Evolutionary conservation across 2,113 vertebrate genomes (phyloP), one percentile per base, ranked within the genome.

Genomic region (Delphinus delphis): DNA sequence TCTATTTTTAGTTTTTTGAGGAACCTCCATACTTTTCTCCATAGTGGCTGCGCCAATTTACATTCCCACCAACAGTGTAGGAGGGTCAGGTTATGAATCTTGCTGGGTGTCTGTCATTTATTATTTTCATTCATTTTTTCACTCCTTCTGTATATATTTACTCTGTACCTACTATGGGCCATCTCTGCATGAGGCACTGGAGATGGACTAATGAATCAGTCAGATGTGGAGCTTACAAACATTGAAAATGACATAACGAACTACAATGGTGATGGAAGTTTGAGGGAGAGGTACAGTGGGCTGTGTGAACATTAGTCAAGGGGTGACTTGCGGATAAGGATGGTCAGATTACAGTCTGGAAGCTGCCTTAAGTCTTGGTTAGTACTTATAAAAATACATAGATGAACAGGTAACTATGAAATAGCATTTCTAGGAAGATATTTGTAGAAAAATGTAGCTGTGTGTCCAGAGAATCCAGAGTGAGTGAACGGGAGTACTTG

Each of bases 51-150:
- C 6, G 1, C 44, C 73, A 76, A 47, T 33, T 76, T 47, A 76
- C 26, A 11, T 20, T 76, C 47, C 26, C 44, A 76, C 44, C 28
- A 31, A 76, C 44, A 76, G 41, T 33, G 17, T 20, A 31, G 73
- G 44, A 50, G 73, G 4, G 4, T 20, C 28, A 68, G 36, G 41
- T 55, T 71, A 26, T 21, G 2, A 31, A 23, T 95, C 38, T 71
- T 83, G 26, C 20, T 68, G 68, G 38, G 21, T 83, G 6, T 62
- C 63, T 83, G 12, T 58, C 10, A 3, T 77, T 85, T 90, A 41
- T 74, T 67, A 88, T 83, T 87, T 90, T 94, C 28, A 92, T 55
- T 96, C 17, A 68, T 70, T 90, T 73, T 18, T 41, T 92, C 26
- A 38, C 28, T 77, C 33, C 11, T 85, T 90, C 15, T 80, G 2